Evolutionary conservation across 2,113 vertebrate genomes (phyloP), one percentile per base, ranked within the genome.

Genomic region (Trogon melanurus): DNA sequence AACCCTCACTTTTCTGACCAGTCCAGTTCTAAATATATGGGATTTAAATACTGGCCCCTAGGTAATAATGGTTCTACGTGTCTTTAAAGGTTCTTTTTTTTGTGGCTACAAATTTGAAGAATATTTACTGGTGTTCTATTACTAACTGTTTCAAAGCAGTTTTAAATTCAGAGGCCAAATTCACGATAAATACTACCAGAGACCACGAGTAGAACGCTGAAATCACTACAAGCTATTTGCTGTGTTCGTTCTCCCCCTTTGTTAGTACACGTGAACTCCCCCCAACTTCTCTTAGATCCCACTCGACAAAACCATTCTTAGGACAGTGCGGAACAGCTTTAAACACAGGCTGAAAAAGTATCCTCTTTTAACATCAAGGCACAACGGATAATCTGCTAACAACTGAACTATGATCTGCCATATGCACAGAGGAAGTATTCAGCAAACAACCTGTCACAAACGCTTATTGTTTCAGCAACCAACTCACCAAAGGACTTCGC

Each of bases 391-490:
- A 51, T 54, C 61, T 71, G 47, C 61, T 38, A 57, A 54, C 72
- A 54, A 71, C 15, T 48, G 89, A 92, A 57, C 95, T 88, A 75
- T 89, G 93, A 93, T 94, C 70, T 94, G 90, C 96, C 94, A 94
- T 93, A 92, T 95, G 96, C 94, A 96, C 17, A 27, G 89, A 93
- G 91, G 82, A 93, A 93, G 89, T 84, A 74, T 61, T 93, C 96
- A 75, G 87, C 96, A 97, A 95, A 88, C 86, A 93, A 65, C 74
- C 92, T 97, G 96, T 96, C 95, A 97, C 79, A 95, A 96, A 57
- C 0, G 34, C 71, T 97, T 94, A 96, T 65, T 86, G 89, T 72
- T 60, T 25, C 72, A 58, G 80, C 14, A 87, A 80, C 58, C 79
- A 51, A 23, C 61, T 80, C 79, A 70, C 6, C 75, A 79, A 91